A percentile compares a stretch with the other conserved stretches of the same genome.
Evolutionary conservation across 2,797 vertebrate species (phyloP).

Genomic region (Lacerta viridis): DNA sequence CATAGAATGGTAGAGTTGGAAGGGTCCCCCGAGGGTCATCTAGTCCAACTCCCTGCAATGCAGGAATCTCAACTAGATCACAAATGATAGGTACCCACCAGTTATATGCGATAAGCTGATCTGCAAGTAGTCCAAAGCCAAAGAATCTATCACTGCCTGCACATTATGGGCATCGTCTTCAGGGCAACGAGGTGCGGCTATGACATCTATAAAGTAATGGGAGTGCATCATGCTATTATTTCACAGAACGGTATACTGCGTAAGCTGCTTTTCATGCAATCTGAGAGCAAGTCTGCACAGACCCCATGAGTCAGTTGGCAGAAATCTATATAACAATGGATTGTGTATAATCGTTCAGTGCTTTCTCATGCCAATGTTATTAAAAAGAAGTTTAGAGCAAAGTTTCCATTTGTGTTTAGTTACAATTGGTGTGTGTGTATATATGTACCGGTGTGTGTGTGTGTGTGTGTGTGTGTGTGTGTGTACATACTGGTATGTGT

Average conservation of each 20-base stretch:
- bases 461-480: too few relatives aligned
- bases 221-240: slow-evolving; percentile 22
- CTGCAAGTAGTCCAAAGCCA: slow-evolving; percentile 97
- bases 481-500: too few relatives aligned
- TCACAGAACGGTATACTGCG: not conserved
- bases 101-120: slow-evolving; percentile 98
- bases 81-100: slow-evolving; percentile 79
- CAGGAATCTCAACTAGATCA: not conserved
- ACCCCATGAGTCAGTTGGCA: not conserved
- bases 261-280: slow-evolving; percentile 1
- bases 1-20: too few relatives aligned
- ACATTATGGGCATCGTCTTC: slow-evolving; percentile 94
- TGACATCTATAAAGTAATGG: slow-evolving; percentile 84
- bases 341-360: not conserved
- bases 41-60: too few relatives aligned
- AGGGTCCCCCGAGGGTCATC: too few relatives aligned
- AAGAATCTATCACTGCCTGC: slow-evolving; percentile 94
- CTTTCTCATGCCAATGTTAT: not conserved
- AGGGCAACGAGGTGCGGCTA: slow-evolving; percentile 84
- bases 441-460: too few relatives aligned
- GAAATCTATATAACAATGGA: not conserved
- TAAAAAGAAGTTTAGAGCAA: not conserved
- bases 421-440: not conserved
- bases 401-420: not conserved
- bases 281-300: not conserved